Evolutionary conservation across 2,888 invertebrate genomes (phyloP).

Genomic region (Priocnemis perturbator): DNA sequence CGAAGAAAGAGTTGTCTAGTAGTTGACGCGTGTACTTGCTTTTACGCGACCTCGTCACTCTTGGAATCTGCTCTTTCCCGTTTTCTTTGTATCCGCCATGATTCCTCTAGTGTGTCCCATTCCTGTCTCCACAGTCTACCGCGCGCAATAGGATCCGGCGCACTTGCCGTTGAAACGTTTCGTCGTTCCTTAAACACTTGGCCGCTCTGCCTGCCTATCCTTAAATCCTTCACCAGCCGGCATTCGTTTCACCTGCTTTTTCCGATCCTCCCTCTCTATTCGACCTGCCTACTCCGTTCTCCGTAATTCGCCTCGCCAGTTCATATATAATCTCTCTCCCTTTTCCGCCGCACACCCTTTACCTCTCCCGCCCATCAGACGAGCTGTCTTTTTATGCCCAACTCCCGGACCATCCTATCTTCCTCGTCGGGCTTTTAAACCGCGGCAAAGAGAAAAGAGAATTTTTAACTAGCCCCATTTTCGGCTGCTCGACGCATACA

Average conservation of each 20-base stretch:
- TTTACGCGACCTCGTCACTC: too few species aligned
- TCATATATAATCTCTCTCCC: background rate
- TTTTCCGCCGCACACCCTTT: background rate
- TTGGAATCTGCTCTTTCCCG: background rate
- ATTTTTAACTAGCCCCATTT: conserved; percentile 28
- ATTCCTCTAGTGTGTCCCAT: background rate
- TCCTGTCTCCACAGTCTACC: background rate
- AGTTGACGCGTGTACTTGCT: too few species aligned
- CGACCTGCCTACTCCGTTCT: conserved; percentile 11
- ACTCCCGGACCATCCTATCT: conserved; percentile 18
- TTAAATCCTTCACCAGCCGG: background rate
- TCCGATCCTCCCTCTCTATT: conserved; percentile 10
- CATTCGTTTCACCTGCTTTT: background rate
- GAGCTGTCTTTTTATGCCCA: background rate
- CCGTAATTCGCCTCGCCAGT: background rate
- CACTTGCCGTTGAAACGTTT: conserved; percentile 4
- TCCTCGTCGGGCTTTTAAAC: conserved; percentile 21
- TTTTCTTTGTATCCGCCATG: conserved; percentile 14
- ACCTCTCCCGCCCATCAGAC: background rate
- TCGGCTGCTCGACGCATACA: background rate
- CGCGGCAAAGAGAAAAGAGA: conserved; percentile 28
- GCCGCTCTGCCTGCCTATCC: conserved; percentile 2
- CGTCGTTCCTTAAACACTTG: background rate
- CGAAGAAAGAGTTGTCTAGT: too few species aligned
- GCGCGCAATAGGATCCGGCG: background rate